Evolutionary conservation across 2,797 vertebrate species (phyloP).

Genomic region (Paguma larvata): DNA sequence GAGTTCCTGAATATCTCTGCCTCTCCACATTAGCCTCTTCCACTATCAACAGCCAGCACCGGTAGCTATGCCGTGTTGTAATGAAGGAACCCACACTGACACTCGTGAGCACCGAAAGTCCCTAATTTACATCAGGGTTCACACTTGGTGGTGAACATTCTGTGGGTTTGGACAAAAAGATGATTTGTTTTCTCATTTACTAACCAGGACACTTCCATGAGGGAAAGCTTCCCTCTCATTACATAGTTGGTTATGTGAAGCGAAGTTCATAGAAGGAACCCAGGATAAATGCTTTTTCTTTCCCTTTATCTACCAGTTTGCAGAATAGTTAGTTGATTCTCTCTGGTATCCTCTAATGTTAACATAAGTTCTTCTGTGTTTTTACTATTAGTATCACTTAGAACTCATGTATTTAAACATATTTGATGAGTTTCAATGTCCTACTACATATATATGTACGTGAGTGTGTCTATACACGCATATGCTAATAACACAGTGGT

Average conservation of each 20-base stretch:
- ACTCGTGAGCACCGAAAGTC: accelerated
- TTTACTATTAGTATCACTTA: not conserved
- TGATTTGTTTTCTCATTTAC: conserved; percentile 27
- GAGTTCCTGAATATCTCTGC: not conserved
- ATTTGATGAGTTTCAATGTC: not conserved
- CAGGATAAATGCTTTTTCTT: not conserved
- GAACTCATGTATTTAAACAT: not conserved
- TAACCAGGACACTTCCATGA: not conserved
- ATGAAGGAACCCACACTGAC: accelerated
- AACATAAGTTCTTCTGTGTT: not conserved
- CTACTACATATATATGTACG: not conserved
- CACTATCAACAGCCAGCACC: no score
- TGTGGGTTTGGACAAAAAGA: not conserved
- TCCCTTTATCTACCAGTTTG: not conserved
- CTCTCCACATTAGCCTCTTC: accelerated
- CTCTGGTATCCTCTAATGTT: not conserved
- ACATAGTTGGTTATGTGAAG: not conserved
- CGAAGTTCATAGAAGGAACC: not conserved
- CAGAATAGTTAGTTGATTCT: conserved; percentile 6
- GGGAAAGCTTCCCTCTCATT: not conserved
- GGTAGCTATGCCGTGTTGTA: not conserved
- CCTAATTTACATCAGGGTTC: not conserved
- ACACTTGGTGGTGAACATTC: not conserved
- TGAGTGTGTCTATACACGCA: not conserved
- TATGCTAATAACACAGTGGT: not conserved